A percentile compares a stretch with the other conserved stretches of the same genome.
Evolutionary conservation across 2,888 invertebrate genomes (phyloP).

Genomic region (Terebella lapidaria): DNA sequence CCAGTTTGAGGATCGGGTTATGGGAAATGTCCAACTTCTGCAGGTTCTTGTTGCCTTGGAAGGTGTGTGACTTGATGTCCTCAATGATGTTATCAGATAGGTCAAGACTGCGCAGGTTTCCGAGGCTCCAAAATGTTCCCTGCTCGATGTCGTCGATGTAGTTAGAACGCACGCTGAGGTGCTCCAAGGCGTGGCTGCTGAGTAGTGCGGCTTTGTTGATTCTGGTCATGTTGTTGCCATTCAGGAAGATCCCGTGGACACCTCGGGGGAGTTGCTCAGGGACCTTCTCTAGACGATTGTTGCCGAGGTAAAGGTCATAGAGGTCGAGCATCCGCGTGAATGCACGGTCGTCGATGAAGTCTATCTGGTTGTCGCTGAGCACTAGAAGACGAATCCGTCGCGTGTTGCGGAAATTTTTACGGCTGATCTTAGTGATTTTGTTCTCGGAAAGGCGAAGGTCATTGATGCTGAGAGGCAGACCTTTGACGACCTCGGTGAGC

Average conservation of each 20-base stretch:
- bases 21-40: constrained; percentile 28
- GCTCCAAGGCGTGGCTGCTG: constrained; percentile 16
- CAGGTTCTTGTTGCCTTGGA: constrained; percentile 13
- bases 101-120: constrained; percentile 20
- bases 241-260: constrained; percentile 18
- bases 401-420: constrained; percentile 78
- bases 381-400: constrained; percentile 76
- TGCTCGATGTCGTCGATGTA: constrained; percentile 18
- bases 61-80: constrained; percentile 12
- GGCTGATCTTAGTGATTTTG: constrained; percentile 62
- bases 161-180: constrained; percentile 28
- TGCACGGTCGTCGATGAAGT: constrained; percentile 70
- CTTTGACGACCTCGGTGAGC: constrained; percentile 32
- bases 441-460: constrained; percentile 82
- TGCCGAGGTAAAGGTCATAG: constrained; percentile 69
- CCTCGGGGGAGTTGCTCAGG: constrained; percentile 18
- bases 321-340: constrained; percentile 81
- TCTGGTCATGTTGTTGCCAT: constrained; percentile 20
- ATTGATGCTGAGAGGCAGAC: constrained; percentile 68
- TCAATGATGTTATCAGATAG: constrained; percentile 21
- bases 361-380: constrained; percentile 77
- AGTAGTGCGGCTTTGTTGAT: constrained; percentile 18
- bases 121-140: constrained; percentile 18
- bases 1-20: constrained; percentile 23
- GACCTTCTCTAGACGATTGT: constrained; percentile 60